Evolutionary conservation across 2,888 invertebrate species (phyloP).

Genomic region (Mesorhabditis belari): DNA sequence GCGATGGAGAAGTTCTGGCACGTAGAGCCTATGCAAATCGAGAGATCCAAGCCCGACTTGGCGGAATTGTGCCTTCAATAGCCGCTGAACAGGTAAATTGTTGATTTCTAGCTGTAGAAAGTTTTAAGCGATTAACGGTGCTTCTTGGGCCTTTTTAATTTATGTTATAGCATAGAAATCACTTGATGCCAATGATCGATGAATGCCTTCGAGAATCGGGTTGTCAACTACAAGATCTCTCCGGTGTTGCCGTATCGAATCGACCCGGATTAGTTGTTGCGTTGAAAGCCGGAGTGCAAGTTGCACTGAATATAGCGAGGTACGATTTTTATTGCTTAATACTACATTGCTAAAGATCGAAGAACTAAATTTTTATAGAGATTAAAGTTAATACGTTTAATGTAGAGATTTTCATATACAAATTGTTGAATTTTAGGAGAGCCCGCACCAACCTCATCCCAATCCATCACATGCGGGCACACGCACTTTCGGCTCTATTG

Average conservation of each 20-base stretch:
- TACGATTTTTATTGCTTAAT: conserved; percentile 6
- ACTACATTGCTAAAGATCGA: neutral
- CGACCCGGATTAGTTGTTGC: conserved; percentile 48
- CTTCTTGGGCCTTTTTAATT: conserved; percentile 31
- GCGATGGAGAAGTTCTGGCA: conserved; percentile 15
- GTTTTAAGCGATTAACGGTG: neutral
- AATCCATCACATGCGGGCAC: conserved; percentile 98
- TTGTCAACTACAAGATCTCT: conserved; percentile 24
- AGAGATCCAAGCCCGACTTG: conserved; percentile 15
- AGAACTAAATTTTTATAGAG: conserved; percentile 4
- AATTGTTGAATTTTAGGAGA: conserved; percentile 10
- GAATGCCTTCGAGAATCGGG: conserved; percentile 24
- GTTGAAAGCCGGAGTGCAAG: conserved; percentile 43
- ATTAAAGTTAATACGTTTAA: conserved; percentile 4
- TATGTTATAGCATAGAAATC: conserved; percentile 28
- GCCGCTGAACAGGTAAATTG: conserved; percentile 33
- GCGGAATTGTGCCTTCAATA: conserved; percentile 38
- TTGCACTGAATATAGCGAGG: conserved; percentile 41
- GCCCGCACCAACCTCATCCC: conserved; percentile 71
- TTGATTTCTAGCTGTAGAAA: neutral
- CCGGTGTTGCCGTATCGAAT: conserved; percentile 43
- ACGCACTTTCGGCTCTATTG: conserved; percentile 76
- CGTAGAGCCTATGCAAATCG: conserved; percentile 20
- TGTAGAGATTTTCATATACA: neutral
- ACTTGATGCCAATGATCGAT: no score